Base-by-base conservation (phyloP, 2,888 invertebrate species). In the Caenorhabditis zanzibari region DNA sequence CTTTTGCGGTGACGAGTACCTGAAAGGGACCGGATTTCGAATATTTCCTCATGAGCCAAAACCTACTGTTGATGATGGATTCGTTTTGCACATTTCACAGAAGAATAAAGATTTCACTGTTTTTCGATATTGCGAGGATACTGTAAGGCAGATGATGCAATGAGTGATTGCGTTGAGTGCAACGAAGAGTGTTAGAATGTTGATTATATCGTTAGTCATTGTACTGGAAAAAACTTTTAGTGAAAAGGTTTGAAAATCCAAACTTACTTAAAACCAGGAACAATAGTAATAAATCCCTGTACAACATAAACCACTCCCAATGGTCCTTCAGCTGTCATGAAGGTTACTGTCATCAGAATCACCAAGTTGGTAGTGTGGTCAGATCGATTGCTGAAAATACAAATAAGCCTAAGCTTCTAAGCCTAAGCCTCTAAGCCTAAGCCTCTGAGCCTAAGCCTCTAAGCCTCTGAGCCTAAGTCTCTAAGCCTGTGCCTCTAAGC, bases 301-400 rank as follows among this genome's bases (percentile, higher is more conserved):
- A 61, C 19, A 0, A 73, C 52, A 28, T 63, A 73, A 26, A 63
- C 12, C 5, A 61, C 28, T 41, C 73, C 73, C 16, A 73, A 35
- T 1, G 63, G 73, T n/a, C 61, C 61, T 63, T 73, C 73, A 2
- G 63, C 73, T 5, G 63, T 52, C 52, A 73, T 73, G 35, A 73
- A 73, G 0, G 73, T 73, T 19, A 63, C 73, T 10, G 73, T 73
- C 73, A 73, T 64, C 7, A 74, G 56, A 32, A 64, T 74, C 1
- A 74, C 64, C 10, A 64, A 32, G 19, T 44, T 74, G 9, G 74
- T 74, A 0, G 74, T 56, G 26, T 74, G 64, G 14, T 74, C 74
- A 2, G 16, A 28, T 19, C 52, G 44, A 6, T 61, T n/a, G 14
- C 58, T 73, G 22, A 61, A 61, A 73, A 12, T 38, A 10, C 38